These are phyloP conservation scores for Phoeniculus purpureus DNA, from an alignment of 2,797 vertebrate species.

Conservation along the genomic window DNA sequence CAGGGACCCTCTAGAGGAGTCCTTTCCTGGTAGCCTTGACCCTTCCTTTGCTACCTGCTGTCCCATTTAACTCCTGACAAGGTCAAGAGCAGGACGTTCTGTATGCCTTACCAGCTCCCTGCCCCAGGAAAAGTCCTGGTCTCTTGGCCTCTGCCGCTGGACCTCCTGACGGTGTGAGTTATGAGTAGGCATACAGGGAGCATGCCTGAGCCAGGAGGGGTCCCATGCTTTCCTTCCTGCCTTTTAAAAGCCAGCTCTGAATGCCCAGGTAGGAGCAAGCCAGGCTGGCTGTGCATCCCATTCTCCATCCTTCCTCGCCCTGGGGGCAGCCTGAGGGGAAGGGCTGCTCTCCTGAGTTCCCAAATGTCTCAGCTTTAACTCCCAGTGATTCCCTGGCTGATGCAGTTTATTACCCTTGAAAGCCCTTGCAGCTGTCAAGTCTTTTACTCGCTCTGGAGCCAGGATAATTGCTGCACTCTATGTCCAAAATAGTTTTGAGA, in stretches of 20 bases:
- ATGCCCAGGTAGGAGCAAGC: background rate
- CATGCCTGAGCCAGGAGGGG: background rate
- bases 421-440: background rate
- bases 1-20: background rate
- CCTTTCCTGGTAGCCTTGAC: background rate
- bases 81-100: background rate
- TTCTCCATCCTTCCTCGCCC: background rate
- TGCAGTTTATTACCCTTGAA: slow-evolving; percentile 14
- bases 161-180: background rate
- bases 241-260: background rate
- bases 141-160: background rate
- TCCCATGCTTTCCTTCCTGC: background rate
- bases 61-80: background rate
- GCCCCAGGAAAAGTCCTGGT: background rate
- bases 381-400: background rate
- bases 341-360: background rate
- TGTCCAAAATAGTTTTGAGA: slow-evolving; percentile 30
- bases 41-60: background rate
- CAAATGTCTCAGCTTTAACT: background rate
- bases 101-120: background rate
- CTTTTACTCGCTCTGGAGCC: background rate
- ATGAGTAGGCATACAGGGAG: accelerated
- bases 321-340: background rate
- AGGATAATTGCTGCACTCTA: background rate
- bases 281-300: accelerated